A percentile compares a stretch with the other conserved stretches of the same genome.
Evolutionary conservation across 2,888 invertebrate genomes (phyloP).

Genomic region (Chelonus formosanus): DNA sequence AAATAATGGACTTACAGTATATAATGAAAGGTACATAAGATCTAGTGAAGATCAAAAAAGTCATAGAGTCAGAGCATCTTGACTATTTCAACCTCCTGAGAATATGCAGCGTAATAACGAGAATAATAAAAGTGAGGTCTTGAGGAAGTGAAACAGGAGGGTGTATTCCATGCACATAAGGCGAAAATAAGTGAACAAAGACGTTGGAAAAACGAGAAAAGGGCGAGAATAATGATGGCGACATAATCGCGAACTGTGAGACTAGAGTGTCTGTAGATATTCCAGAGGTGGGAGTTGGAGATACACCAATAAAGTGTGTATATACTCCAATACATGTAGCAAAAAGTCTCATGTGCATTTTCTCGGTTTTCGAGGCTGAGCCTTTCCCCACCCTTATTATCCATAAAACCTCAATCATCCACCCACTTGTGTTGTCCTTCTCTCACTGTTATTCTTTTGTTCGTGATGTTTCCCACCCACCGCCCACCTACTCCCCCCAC

Average conservation of each 20-base stretch:
- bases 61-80: not conserved
- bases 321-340: not conserved
- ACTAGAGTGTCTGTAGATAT: not conserved
- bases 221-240: conserved; percentile 33
- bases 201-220: conserved; percentile 17
- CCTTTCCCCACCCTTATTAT: conserved; percentile 31
- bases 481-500: conserved; percentile 26
- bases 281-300: no score
- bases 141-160: conserved; percentile 6
- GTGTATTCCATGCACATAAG: not conserved
- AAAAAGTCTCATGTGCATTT: conserved; percentile 10
- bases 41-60: not conserved
- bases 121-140: conserved; percentile 7
- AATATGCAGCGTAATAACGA: conserved; percentile 15
- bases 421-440: conserved; percentile 40
- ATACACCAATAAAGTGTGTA: no score
- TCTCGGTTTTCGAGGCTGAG: conserved; percentile 35
- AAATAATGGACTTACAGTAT: not conserved
- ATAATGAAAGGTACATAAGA: not conserved
- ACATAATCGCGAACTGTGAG: conserved; percentile 28
- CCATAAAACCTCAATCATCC: conserved; percentile 34
- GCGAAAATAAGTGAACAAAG: conserved; percentile 18
- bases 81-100: conserved; percentile 5
- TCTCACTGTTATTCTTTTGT: not conserved
- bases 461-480: conserved; percentile 12